Evolutionary conservation across 2,113 vertebrate species (phyloP), one percentile per base, ranked within the genome.

Genomic region (Limanda limanda): DNA sequence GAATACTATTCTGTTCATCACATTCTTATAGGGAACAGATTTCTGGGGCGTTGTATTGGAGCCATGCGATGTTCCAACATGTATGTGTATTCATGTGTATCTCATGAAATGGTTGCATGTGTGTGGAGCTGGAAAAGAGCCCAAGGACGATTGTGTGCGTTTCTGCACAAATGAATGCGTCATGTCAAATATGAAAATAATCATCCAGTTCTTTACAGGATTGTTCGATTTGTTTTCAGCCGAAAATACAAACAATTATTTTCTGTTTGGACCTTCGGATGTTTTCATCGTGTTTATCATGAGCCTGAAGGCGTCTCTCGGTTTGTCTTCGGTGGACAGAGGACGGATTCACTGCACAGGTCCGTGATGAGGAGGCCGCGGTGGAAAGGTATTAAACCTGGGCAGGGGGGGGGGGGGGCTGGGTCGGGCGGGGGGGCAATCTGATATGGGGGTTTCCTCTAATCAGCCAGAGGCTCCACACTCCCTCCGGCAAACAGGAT

Each of bases 381-480:
- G 73, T 65, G 86, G 75, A 59, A 76, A 78, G 14, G 21, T 85
- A 86, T 85, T 81, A 85, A 86, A 88, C 63, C 67, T 68, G 80
- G 40, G 72, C 70, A 66, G 52, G 75, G 35, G 51, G 3, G 6
- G 45, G 56, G 40, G 68, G 45, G 52, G 75, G 67, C 11, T 11
- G 20, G 66, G 79, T 3, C 5, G 51, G 51, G 7, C 13, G 15
- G 70, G 40, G 40, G 31, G 23, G 86, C 76, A 89, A 90, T 85
- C 74, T 75, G 88, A 92, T 91, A 88, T 31, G 35, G 73, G 73
- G 71, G 84, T 70, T 87, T 86, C 88, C 80, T 92, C 77, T 88
- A 91, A 93, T 94, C 92, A 94, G 89, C 90, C 92, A 88, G 82
- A 70, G 91, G 92, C 92, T 86, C 84, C 78, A 68, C 71, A 13